Conservation (phyloP, 2,888 invertebrate species). For the Andrena haemorrhoa region DNA sequence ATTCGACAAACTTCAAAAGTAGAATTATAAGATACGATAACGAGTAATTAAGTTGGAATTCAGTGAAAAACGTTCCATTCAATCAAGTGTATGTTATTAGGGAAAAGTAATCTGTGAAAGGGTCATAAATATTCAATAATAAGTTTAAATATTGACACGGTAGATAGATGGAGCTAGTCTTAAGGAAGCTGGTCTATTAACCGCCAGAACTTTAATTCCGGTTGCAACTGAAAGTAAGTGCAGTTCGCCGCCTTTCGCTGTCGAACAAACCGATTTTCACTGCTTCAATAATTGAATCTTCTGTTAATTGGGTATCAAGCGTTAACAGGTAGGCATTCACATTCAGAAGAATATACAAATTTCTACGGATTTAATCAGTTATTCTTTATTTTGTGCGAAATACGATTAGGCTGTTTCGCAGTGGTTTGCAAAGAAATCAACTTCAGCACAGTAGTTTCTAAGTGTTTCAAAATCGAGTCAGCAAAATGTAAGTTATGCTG, state of each 20-base stretch:
- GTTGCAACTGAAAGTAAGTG: background rate
- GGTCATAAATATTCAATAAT: background rate
- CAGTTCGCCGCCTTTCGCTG: background rate
- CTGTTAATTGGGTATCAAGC: background rate
- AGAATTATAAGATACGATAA: background rate
- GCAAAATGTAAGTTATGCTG: background rate
- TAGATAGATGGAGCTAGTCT: too few species aligned
- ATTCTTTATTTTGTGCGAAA: too few species aligned
- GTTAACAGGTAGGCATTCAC: background rate
- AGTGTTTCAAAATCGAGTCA: background rate
- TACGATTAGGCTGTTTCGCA: too few species aligned
- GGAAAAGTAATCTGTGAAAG: background rate
- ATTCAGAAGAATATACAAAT: background rate
- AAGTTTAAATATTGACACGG: background rate
- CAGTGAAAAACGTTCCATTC: background rate
- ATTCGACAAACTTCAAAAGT: background rate
- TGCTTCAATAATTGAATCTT: too few species aligned
- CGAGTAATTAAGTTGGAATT: background rate
- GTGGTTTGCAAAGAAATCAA: background rate
- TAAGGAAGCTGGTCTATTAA: background rate
- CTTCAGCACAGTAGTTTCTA: background rate
- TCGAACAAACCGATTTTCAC: background rate
- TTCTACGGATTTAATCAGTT: too few species aligned
- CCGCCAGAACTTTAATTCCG: background rate
- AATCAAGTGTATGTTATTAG: background rate